Conservation (phyloP, 2,113 vertebrate species). For the Loxodonta africana region DNA sequence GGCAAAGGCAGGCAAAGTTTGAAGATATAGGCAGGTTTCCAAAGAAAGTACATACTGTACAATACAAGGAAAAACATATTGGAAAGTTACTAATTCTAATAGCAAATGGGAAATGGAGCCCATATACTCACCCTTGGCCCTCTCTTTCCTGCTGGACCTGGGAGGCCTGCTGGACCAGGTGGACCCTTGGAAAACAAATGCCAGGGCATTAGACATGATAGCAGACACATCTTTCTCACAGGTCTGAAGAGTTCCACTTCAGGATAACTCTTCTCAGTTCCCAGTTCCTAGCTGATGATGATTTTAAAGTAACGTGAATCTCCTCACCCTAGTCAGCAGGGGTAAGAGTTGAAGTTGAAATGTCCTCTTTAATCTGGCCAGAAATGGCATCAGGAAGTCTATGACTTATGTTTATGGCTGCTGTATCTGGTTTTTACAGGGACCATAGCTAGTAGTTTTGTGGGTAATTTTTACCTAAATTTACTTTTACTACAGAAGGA, state of each 20-base stretch:
- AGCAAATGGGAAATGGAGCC: neutral
- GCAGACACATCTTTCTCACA: constrained; percentile 1
- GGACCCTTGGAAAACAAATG: constrained; percentile 92
- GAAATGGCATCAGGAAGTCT: constrained; percentile 68
- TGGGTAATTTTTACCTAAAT: constrained; percentile 75
- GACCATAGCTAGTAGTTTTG: constrained; percentile 73
- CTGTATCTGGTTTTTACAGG: constrained; percentile 65
- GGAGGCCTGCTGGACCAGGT: constrained; percentile 94
- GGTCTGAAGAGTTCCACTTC: neutral
- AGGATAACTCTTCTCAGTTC: neutral
- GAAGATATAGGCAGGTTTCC: constrained; percentile 27
- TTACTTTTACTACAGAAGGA: constrained; percentile 72
- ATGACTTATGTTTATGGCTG: constrained; percentile 65
- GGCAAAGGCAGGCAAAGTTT: constrained; percentile 26
- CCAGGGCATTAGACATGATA: constrained; percentile 73
- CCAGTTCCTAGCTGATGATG: neutral
- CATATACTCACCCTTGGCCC: constrained; percentile 95
- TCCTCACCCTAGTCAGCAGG: constrained; percentile 62
- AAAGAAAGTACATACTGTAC: neutral
- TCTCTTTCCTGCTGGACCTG: constrained; percentile 95
- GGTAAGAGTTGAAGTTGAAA: constrained; percentile 7
- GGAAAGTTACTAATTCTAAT: constrained; percentile 46
- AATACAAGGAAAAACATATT: neutral
- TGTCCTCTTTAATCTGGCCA: constrained; percentile 62
- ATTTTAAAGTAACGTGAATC: constrained; percentile 43